phyloP scores from a whole-genome alignment of 2,797 vertebrate species.

The Sebastes vulpes region DNA sequence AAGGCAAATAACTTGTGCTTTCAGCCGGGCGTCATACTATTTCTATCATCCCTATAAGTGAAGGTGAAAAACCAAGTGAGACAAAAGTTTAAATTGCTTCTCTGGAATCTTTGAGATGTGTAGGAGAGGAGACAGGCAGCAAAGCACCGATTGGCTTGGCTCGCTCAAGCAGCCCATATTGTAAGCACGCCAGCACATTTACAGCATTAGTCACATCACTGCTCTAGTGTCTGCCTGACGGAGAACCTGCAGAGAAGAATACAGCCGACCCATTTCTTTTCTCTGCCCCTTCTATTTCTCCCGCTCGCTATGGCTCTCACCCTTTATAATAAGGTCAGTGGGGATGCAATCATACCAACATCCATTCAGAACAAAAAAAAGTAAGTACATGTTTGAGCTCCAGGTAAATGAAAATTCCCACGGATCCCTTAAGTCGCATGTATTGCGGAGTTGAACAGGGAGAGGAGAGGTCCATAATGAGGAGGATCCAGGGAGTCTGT shows the following conservation, averaged over 20 bases:
- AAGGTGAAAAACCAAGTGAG: constrained; percentile 55
- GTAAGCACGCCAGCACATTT: constrained; percentile 68
- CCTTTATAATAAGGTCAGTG: constrained; percentile 80
- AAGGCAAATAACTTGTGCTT: constrained; percentile 3
- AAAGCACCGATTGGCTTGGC: constrained; percentile 38
- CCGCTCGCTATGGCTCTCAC: constrained; percentile 43
- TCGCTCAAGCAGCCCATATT: constrained; percentile 50
- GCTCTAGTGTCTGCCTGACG: constrained; percentile 64
- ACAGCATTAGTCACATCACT: constrained; percentile 79
- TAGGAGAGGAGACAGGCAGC: constrained; percentile 58
- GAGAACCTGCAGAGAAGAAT: constrained; percentile 67
- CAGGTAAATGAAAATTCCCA: constrained; percentile 69
- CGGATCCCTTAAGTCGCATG: constrained; percentile 32
- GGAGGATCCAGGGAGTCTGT: constrained; percentile 21
- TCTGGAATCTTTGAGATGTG: constrained; percentile 46
- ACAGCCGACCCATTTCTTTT: constrained; percentile 53
- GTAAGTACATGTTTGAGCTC: constrained; percentile 40
- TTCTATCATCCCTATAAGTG: constrained; percentile 15
- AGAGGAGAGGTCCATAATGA: constrained; percentile 40
- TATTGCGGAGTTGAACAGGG: background rate
- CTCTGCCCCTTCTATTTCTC: constrained; percentile 17
- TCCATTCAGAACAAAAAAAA: constrained; percentile 51
- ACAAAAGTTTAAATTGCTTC: constrained; percentile 74
- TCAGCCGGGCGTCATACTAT: background rate
- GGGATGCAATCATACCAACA: constrained; percentile 77